A percentile compares a stretch with the other conserved stretches of the same genome.
phyloP scores from a whole-genome alignment of 2,888 invertebrate species.

The Axea sp. region DNA sequence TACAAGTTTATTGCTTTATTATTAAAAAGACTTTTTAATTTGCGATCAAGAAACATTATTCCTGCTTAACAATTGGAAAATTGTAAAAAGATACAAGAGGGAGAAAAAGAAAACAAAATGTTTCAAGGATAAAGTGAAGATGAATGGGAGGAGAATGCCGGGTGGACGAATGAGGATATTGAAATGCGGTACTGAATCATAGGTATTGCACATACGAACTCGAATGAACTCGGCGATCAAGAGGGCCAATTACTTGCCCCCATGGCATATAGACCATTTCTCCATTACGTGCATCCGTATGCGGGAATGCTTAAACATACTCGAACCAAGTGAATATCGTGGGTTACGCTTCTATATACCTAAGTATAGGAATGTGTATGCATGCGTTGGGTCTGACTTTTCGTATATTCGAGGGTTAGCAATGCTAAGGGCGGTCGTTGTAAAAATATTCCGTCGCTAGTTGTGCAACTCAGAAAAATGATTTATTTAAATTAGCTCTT shows the following conservation, averaged over 20 bases:
- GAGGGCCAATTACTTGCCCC: constrained; percentile 77
- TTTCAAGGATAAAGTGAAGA: constrained; percentile 55
- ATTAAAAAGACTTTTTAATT: constrained; percentile 35
- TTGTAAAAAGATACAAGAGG: neutral
- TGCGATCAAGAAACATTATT: constrained; percentile 26
- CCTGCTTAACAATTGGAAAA: constrained; percentile 17
- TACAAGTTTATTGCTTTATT: too few species aligned
- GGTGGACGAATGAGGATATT: constrained; percentile 67
- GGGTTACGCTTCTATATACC: constrained; percentile 64
- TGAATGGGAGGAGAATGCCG: constrained; percentile 47
- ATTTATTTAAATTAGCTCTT: constrained; percentile 37
- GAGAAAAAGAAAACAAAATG: constrained; percentile 30
- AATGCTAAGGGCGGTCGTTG: constrained; percentile 48
- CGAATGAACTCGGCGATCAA: constrained; percentile 74
- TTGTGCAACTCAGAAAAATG: constrained; percentile 40
- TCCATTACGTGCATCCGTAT: constrained; percentile 69
- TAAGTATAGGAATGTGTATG: constrained; percentile 66
- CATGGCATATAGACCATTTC: constrained; percentile 68
- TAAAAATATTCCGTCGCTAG: constrained; percentile 50
- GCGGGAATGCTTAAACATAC: constrained; percentile 70
- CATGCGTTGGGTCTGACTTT: constrained; percentile 60
- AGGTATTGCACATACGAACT: constrained; percentile 57
- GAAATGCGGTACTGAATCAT: constrained; percentile 72
- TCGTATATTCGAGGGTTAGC: constrained; percentile 58
- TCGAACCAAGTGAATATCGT: constrained; percentile 68